A percentile compares a stretch with the other conserved stretches of the same genome.
Evolutionary conservation across 2,888 invertebrate species (phyloP).

Genomic region (Timema podura): DNA sequence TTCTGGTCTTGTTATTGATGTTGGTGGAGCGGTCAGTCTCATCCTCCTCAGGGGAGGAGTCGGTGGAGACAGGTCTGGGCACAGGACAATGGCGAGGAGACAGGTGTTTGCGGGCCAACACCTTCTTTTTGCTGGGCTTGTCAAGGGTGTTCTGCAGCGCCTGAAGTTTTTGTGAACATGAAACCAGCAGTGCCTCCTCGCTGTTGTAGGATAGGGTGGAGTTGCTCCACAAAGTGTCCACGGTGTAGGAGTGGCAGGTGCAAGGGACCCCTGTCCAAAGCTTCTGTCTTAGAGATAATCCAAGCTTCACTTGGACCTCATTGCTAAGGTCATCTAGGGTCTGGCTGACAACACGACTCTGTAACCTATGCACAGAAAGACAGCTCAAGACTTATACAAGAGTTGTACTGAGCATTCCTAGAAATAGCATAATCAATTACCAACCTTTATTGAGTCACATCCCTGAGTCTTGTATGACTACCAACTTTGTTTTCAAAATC

Average conservation of each 20-base stretch:
- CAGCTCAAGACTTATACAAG: too few relatives aligned
- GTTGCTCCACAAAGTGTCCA: conserved; percentile 26
- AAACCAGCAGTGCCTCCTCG: conserved; percentile 19
- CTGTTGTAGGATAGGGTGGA: not conserved
- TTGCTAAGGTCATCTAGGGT: conserved; percentile 41
- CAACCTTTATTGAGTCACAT: too few relatives aligned
- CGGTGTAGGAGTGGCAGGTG: conserved; percentile 22
- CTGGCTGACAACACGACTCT: not conserved
- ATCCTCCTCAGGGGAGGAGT: conserved; percentile 9
- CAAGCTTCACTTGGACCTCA: conserved; percentile 63
- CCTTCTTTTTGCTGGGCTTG: not conserved
- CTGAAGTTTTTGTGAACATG: conserved; percentile 25
- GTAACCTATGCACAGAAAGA: not conserved
- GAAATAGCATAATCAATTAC: too few relatives aligned
- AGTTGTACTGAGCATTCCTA: too few relatives aligned
- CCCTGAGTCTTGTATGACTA: too few relatives aligned
- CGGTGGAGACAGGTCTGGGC: not conserved
- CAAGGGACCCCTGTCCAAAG: conserved; percentile 56
- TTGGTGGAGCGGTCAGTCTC: not conserved
- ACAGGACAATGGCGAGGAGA: not conserved
- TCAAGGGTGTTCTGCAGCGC: conserved; percentile 13
- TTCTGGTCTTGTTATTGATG: conserved; percentile 8
- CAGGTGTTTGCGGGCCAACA: not conserved
- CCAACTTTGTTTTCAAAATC: too few relatives aligned
- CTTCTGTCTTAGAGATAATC: conserved; percentile 61